Evolutionary conservation across 2,797 vertebrate genomes (phyloP).

Genomic region (Hemitrygon akajei): DNA sequence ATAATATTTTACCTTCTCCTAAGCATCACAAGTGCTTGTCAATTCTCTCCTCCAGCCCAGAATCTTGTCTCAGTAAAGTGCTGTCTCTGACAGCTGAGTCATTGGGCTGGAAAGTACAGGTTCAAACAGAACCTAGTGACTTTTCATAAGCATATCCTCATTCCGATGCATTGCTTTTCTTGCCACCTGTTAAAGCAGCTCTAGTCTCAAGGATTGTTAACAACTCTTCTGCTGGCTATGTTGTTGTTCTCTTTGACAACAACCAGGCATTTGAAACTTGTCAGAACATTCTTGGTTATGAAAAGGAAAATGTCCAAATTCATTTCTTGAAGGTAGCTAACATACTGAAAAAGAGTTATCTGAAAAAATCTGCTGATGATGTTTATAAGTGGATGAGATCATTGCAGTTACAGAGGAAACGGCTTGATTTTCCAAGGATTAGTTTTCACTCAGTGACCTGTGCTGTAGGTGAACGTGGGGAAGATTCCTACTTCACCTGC

Average conservation of each 20-base stretch:
- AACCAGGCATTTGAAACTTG: slow-evolving; percentile 40
- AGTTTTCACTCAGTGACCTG: slow-evolving; percentile 54
- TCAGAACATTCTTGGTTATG: slow-evolving; percentile 41
- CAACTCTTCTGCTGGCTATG: no score
- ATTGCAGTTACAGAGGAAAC: slow-evolving; percentile 49
- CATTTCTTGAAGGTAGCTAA: slow-evolving; percentile 55
- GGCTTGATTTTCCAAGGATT: slow-evolving; percentile 48
- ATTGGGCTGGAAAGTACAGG: background rate
- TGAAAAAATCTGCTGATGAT: slow-evolving; percentile 53
- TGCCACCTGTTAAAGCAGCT: background rate
- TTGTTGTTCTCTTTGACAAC: slow-evolving; percentile 58
- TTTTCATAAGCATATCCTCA: background rate
- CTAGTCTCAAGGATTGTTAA: background rate
- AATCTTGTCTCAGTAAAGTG: background rate
- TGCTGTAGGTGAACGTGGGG: slow-evolving; percentile 39
- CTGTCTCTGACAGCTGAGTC: background rate
- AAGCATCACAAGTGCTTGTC: slow-evolving; percentile 48
- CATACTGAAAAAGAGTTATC: slow-evolving; percentile 65
- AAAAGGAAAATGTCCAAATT: slow-evolving; percentile 52
- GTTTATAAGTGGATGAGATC: slow-evolving; percentile 62
- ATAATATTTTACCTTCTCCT: slow-evolving; percentile 47
- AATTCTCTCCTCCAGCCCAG: slow-evolving; percentile 44
- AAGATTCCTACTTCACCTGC: slow-evolving; percentile 58
- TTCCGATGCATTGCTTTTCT: slow-evolving; percentile 19
- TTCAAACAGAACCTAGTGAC: background rate